Percentiles rank a stretch among this genome's conserved stretches.
phyloP scores from a whole-genome alignment of 2,888 invertebrate species.

The Drosophila anceps region DNA sequence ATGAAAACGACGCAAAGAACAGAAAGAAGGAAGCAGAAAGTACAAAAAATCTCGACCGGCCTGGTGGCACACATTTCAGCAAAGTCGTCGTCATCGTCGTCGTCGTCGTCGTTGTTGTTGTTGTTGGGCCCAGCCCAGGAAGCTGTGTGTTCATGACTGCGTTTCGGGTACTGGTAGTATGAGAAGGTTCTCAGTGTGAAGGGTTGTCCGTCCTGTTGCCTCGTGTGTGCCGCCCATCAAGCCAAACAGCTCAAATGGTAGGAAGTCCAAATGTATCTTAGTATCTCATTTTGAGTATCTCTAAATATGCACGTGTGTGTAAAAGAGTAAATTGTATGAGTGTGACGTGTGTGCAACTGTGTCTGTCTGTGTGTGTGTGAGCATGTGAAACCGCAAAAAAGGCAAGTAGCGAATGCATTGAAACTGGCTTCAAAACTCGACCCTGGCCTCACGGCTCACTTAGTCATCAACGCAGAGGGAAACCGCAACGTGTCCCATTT shows the following conservation, averaged over 20 bases:
- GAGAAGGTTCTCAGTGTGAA: conserved; percentile 43
- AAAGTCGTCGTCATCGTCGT: conserved; percentile 7
- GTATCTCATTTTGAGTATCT: conserved; percentile 79
- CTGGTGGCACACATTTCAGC: conserved; percentile 72
- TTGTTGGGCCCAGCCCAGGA: conserved; percentile 39
- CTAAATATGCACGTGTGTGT: conserved; percentile 72
- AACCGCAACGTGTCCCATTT: conserved; percentile 80
- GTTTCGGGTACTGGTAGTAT: conserved; percentile 25
- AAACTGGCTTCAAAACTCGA: conserved; percentile 65
- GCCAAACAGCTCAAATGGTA: conserved; percentile 71
- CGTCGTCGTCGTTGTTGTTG: background rate
- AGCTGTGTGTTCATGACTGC: conserved; percentile 35
- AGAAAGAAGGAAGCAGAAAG: background rate
- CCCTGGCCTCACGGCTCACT: conserved; percentile 66
- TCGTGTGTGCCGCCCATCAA: conserved; percentile 76
- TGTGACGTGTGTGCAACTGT: conserved; percentile 22
- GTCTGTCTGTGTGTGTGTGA: conserved; percentile 30
- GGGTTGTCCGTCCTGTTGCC: conserved; percentile 48
- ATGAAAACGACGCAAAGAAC: conserved; percentile 21
- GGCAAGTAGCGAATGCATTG: conserved; percentile 70
- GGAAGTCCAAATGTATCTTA: conserved; percentile 79
- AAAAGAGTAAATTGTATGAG: conserved; percentile 25
- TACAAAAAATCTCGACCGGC: conserved; percentile 54
- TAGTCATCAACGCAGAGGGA: conserved; percentile 76
- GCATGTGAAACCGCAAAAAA: conserved; percentile 68